Evolutionary conservation across 2,113 vertebrate species (phyloP), one percentile per base, ranked within the genome.

Genomic region (Cryptotis parvus): DNA sequence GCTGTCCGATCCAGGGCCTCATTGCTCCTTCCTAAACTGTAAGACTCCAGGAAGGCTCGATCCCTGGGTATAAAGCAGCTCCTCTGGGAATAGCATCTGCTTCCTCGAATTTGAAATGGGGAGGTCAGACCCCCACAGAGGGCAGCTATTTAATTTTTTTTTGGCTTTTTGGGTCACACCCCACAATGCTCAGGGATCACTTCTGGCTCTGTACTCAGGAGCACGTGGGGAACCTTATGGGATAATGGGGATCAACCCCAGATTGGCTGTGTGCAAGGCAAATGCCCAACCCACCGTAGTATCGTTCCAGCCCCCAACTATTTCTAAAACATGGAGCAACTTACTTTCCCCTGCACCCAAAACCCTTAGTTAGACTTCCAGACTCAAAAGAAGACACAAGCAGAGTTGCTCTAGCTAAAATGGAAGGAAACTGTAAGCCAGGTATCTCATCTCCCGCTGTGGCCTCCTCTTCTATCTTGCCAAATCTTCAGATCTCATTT

Each of bases 371-470:
- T 65, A 72, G n/a, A 52, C 10, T 31, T n/a, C 65, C 33, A 79
- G 61, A 91, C 45, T 68, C 5, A n/a, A 68, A 95, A 89, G 9
- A 14, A 89, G 31, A 27, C 84, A 55, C 72, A 89, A 76, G 33
- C 14, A 66, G 26, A 91, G 81, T 15, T 37, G 18, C 22, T 72
- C 26, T 26, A 8, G 6, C 7, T 61, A 15, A 26, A 61, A 20
- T 26, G 24, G 8, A 11, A 65, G 63, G 27, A 31, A 65, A 65
- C 27, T 12, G 24, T 65, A 75, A 27, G 24, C n/a, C 14, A 26
- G 6, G 33, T 11, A 18, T 49, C 29, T 65, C 20, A 15, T 9
- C 29, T 2, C 27, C 43, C 27, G 6, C 18, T 24, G 3, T 31
- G 27, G 26, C n/a, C 87, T 20, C 35, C 24, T 22, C 86, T 45